Base-by-base conservation (phyloP, 2,113 vertebrate genomes). In the Corvus cornix region DNA sequence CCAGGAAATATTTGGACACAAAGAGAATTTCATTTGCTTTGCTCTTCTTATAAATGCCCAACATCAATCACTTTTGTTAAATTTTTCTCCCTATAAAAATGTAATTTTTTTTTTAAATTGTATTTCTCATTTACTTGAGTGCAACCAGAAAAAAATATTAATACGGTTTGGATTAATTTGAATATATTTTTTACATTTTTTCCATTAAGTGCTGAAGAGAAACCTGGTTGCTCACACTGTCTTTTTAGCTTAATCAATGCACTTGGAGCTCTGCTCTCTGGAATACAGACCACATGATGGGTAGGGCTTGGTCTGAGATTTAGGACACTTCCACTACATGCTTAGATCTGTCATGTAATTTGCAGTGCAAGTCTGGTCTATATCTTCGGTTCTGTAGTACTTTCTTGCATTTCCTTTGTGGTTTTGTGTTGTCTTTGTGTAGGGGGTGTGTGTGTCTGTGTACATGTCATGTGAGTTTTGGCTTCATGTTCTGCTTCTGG, bases 391-490 rank as follows among this genome's bases (percentile, higher is more conserved):
- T 74, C 43, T 43, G 23, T 19, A 68, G 33, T 11, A 19, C 11
- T 52, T 63, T 46, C 37, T 46, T 30, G 14, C 1, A 28, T 39
- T 82, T 11, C 1, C 6, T 37, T 52, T 48, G 10, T 62, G 5
- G 2, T n/a, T 70, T 79, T 17, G 4, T 53, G 5, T 31, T 66
- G 20, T 6, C 13, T 28, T 72, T 24, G 8, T 35, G 24, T 30
- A 17, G 8, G 23, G 23, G 1, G 1, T 0, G 0, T 9, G 16
- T 10, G 13, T 19, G 8, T 12, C 4, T 2, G 1, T 23, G 28
- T 19, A 18, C 27, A 10, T 8, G 2, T 31, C 0, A 0, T 31
- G 22, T 46, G 23, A 3, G 9, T 85, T 87, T 60, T 43, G 7
- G 17, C 13, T 60, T 16, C 7, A 35, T 15, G 33, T 48, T 84